phyloP scores from a whole-genome alignment of 2,888 invertebrate genomes.

The Campopleginae sp. region DNA sequence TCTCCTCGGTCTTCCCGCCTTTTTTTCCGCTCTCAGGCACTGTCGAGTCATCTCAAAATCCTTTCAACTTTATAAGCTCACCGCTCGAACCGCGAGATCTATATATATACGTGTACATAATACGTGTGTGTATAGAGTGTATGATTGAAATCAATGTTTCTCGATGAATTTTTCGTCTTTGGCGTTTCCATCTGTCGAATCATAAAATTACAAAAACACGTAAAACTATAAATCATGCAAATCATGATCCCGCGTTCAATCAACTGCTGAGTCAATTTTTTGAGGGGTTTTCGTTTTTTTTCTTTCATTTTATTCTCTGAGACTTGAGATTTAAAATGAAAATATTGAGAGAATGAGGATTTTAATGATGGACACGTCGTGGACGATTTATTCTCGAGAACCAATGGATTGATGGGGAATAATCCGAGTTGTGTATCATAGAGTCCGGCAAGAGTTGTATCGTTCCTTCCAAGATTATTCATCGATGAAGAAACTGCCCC shows the following conservation, averaged over 20 bases:
- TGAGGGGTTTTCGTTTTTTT: too few species aligned
- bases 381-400: slow-evolving; percentile 6
- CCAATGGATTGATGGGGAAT: slow-evolving; percentile 21
- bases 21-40: slow-evolving; percentile 2
- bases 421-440: slow-evolving; percentile 25
- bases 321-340: background rate
- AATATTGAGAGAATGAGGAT: background rate
- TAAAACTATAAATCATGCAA: background rate
- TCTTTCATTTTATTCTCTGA: background rate
- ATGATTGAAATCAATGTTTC: slow-evolving; percentile 40
- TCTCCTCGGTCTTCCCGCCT: slow-evolving; percentile 21
- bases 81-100: slow-evolving; percentile 17
- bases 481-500: slow-evolving; percentile 57
- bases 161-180: slow-evolving; percentile 19
- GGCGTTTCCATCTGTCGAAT: slow-evolving; percentile 19
- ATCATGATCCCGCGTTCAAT: background rate
- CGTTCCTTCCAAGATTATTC: slow-evolving; percentile 71
- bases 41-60: slow-evolving; percentile 27
- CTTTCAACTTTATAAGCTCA: slow-evolving; percentile 5
- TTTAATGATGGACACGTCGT: slow-evolving; percentile 20
- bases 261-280: background rate
- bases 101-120: background rate
- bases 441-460: slow-evolving; percentile 69
- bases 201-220: background rate
- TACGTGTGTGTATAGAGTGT: background rate